Base-by-base conservation (phyloP, 2,888 invertebrate species). In the Acrocera orbiculus region DNA sequence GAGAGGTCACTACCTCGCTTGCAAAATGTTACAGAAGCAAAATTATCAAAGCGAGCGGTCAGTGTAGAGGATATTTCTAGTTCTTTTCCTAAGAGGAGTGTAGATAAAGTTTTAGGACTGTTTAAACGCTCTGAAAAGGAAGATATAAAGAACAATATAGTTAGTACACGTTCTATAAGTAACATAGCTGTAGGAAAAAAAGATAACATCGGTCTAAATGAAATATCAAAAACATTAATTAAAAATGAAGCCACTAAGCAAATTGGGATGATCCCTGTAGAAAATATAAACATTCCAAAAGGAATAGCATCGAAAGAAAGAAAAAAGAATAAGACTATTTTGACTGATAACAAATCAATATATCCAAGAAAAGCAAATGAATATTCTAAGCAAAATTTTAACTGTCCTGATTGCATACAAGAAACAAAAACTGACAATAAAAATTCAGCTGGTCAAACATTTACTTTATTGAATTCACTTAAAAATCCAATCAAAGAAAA, bases 121-220 rank as follows among this genome's bases (percentile, higher is more conserved):
- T 80, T 85, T 45, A 77, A 75, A 44, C 79, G 76, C 54, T 71
- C 70, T 53, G 71, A 79, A 55, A 67, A 76, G 32, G 65, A 73
- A 45, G 63, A 64, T 38, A 62, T 62, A 46, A 52, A 55, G 32
- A 43, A 48, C 7, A 49, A 50, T 3, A 52, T 58, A 3, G 47
- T 53, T 14, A 56, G 44, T 38, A 52, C 58, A 0, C 54, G 56
- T 7, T 59, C 58, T 8, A 53, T 53, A 8, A 58, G 55, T 37
- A n/a, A n/a, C n/a, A n/a, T n/a, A n/a, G n/a, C n/a, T n/a, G n/a
- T n/a, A n/a, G n/a, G n/a, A n/a, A n/a, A n/a, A n/a, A n/a, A n/a
- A n/a, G n/a, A n/a, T n/a, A n/a, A n/a, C n/a, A n/a, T n/a, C n/a
- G n/a, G n/a, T n/a, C n/a, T n/a, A n/a, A n/a, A n/a, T n/a, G n/a